Evolutionary conservation across 2,113 vertebrate genomes (phyloP).

Genomic region (Mastomys natalensis): DNA sequence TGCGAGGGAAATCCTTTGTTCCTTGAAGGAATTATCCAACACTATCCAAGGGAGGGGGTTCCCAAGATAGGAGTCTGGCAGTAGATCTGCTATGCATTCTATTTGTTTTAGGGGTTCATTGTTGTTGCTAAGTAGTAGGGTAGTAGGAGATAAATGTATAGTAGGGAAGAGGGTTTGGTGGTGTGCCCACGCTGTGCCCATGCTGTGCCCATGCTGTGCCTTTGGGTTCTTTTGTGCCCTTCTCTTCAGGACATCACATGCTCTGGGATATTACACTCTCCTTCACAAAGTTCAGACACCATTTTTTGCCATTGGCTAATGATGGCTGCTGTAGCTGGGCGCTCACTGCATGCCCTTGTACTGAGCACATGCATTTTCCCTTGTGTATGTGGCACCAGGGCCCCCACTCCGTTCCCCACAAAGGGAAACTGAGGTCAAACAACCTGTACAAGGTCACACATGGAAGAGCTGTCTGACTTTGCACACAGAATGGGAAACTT

Average conservation of each 20-base stretch:
- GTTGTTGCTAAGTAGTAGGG: neutral
- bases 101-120: neutral
- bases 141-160: neutral
- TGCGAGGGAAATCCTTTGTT: neutral
- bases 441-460: neutral
- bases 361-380: rapidly evolving
- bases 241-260: neutral
- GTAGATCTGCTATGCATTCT: neutral
- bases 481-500: neutral
- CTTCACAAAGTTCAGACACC: neutral
- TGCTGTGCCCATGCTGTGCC: neutral
- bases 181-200: no score
- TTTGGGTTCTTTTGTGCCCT: neutral
- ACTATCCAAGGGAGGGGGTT: neutral
- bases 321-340: neutral
- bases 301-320: neutral
- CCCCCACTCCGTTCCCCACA: neutral
- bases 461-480: neutral
- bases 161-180: neutral
- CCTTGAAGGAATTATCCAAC: neutral
- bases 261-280: neutral
- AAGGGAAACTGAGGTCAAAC: neutral
- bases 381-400: no score
- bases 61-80: neutral
- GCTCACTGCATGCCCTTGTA: neutral